Base-by-base conservation (phyloP, 2,888 invertebrate genomes). In the Phengaris arion region DNA sequence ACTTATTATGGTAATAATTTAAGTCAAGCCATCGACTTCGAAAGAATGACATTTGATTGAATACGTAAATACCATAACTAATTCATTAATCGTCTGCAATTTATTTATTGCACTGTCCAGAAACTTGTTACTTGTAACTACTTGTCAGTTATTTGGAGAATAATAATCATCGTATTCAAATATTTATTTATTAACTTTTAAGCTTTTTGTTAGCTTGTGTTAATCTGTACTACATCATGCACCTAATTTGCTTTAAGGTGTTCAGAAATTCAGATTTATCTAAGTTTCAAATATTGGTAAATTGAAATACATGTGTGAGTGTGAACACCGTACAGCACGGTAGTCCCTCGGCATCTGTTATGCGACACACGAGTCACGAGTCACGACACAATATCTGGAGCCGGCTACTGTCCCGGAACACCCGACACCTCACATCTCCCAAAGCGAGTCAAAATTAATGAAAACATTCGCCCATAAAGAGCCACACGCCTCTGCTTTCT, bases 391-490 rank as follows among this genome's bases (percentile, higher is more conserved):
- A 80, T 83, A 89, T 88, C 88, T 6, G 48, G 48, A 10, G 9
- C 2, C 15, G 83, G 81, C 82, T 86, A 82, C 85, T 82, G 84
- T 82, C 85, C 82, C 79, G 79, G 79, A 88, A 89, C 87, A 89
- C 87, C 87, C 83, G 88, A 90, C 87, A 90, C 91, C 88, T 85
- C 75, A 74, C 86, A 87, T 89, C 88, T 83, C 84, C 84, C 84
- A 84, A 85, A 88, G 88, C 89, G 84, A 84, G 87, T 89, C 91
- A 91, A 22, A 93, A 93, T 92, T 93, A 93, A 93, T 93, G 92
- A 93, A 93, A 93, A 93, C 92, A 93, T 93, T 88, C 90, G 90
- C 88, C 89, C 90, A 92, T 92, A 92, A 92, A 92, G 92, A 91
- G 89, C 90, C 91, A 85, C 93, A 93, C 93, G 93, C 94, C 93